A percentile compares a stretch with the other conserved stretches of the same genome.
These are phyloP conservation scores for Delichon dasypus DNA, from an alignment of 2,797 vertebrate species.

Conservation along the genomic window DNA sequence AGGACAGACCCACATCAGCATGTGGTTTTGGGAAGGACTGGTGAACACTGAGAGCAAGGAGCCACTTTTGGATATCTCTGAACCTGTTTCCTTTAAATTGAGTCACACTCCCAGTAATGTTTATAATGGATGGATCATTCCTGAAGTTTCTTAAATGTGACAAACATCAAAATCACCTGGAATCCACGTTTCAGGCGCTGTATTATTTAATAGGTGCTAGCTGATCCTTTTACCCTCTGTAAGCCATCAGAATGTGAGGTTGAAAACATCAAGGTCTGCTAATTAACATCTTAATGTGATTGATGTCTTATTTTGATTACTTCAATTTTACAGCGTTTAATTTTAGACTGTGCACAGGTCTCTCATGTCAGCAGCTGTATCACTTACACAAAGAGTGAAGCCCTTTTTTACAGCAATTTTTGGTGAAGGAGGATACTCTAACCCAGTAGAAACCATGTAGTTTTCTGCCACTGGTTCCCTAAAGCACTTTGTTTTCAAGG, in stretches of 20 bases:
- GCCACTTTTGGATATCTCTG: neutral
- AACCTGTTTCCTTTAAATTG: neutral
- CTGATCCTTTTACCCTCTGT: neutral
- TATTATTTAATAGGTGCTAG: neutral
- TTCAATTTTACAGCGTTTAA: neutral
- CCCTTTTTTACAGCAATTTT: neutral
- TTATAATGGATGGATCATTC: neutral
- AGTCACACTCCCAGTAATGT: neutral
- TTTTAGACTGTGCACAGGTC: neutral
- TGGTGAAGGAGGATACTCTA: neutral
- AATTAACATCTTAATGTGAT: neutral
- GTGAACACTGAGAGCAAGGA: neutral
- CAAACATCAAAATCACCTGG: neutral
- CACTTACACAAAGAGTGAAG: neutral
- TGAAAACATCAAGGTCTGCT: neutral
- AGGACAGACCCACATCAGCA: neutral
- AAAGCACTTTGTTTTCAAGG: neutral
- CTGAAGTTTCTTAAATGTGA: neutral
- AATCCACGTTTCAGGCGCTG: neutral
- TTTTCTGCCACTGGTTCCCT: neutral
- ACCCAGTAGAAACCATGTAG: neutral
- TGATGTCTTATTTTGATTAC: neutral
- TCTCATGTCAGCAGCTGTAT: neutral
- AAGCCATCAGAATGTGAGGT: neutral
- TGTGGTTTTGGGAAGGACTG: neutral